A percentile compares a stretch with the other conserved stretches of the same genome.
These are phyloP conservation scores for Sitodiplosis mosellana DNA, from an alignment of 1,140 invertebrate genomes.

Conservation along the genomic window DNA sequence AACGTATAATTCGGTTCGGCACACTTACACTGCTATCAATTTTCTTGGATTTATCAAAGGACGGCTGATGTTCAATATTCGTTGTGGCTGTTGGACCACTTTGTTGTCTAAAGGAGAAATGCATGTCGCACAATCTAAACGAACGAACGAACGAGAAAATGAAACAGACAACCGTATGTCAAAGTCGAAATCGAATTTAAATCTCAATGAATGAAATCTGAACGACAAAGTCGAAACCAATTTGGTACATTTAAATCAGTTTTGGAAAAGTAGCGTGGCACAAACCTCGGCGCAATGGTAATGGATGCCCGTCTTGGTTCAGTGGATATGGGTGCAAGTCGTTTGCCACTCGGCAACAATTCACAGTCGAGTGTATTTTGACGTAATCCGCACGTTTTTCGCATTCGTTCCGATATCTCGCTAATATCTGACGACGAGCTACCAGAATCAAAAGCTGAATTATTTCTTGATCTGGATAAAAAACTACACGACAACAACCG, in stretches of 20 bases:
- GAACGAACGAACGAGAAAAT: too few species aligned
- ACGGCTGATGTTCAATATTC: too few species aligned
- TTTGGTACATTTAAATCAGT: neutral
- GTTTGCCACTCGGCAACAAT: slow-evolving; percentile 10
- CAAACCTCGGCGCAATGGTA: slow-evolving; percentile 17
- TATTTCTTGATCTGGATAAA: slow-evolving; percentile 13
- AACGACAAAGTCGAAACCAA: too few species aligned
- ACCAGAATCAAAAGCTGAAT: slow-evolving; percentile 27
- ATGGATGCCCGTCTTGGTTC: slow-evolving; percentile 26
- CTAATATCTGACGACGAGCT: slow-evolving; percentile 51
- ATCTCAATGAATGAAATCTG: too few species aligned
- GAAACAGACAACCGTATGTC: neutral
- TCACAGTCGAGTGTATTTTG: slow-evolving; percentile 39
- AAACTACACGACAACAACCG: too few species aligned
- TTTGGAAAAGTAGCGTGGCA: slow-evolving; percentile 1
- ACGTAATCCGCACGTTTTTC: slow-evolving; percentile 33
- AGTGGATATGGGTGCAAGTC: slow-evolving; percentile 13
- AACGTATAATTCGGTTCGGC: too few species aligned
- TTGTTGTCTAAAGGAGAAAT: neutral
- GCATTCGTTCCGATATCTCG: slow-evolving; percentile 36
- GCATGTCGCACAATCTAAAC: neutral
- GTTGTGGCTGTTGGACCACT: too few species aligned
- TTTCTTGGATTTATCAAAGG: too few species aligned
- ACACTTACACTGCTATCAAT: too few species aligned
- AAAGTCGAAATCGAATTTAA: neutral